Base-by-base conservation (phyloP, 2,888 invertebrate genomes). In the Drosophila anomalipes region DNA sequence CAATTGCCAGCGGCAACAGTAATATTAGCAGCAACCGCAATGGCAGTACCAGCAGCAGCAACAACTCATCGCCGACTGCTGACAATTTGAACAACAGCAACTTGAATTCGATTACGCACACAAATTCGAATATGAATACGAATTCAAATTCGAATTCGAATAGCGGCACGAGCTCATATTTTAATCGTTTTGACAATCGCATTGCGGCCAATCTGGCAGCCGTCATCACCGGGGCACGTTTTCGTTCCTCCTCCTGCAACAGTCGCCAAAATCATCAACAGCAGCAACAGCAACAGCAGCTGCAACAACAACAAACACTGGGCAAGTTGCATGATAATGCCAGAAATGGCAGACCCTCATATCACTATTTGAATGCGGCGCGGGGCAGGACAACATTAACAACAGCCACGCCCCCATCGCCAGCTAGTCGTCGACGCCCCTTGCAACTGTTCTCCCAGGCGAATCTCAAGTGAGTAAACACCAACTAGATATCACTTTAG, bases 391-490 rank as follows among this genome's bases (percentile, higher is more conserved):
- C 47, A 30, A 41, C 78, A 26, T 14, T 62, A 26, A 51, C 59
- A 35, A 74, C 67, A 32, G 81, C 74, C 63, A 78, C 81, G 39
- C 89, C 89, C n/a, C n/a, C 79, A 41, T 79, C 84, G 41, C 87
- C 87, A 4, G 76, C 72, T 28, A 82, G 61, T 49, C 70, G 89
- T 5, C 89, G 91, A n/a, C 85, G 92, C 35, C 93, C 93, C 9
- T 75, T 91, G 76, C 91, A 93, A 78, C 87, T 93, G 49, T 92
- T 93, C 78, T 86, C 83, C 39, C 92, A 92, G 71, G 85, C 92
- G 57, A 93, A 93, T 82, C 86, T 92, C 78, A 93, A 92, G 93
- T 93, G 89, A 93, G 93, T 93, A 84, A 28, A 51, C 58, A 9
- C 52, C 44, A 56, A 53, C 53, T 41, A 22, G 58, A 22, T 32